Evolutionary conservation across 2,888 invertebrate species (phyloP), one percentile per base, ranked within the genome.

Genomic region (Stictocephala bisonia): DNA sequence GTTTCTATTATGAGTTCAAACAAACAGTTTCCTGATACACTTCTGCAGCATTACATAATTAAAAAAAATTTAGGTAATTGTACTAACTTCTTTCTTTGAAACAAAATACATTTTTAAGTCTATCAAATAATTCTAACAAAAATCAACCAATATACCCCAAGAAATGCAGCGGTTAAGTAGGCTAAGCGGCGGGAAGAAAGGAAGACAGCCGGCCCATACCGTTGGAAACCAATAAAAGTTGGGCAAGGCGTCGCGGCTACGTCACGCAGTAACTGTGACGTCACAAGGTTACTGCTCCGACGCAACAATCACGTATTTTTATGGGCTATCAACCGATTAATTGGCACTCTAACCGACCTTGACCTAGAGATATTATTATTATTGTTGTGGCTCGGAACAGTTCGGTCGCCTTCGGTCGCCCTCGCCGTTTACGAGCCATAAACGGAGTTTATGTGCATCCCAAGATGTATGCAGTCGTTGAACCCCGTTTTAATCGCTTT

Each of bases 261-360:
- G 51, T 22, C 18, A 51, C 51, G 6, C n/a, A n/a, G n/a, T n/a
- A n/a, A n/a, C n/a, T n/a, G n/a, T 7, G 6, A 22, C 51, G 20
- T 51, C 44, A 22, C 24, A 22, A 20, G 22, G 6, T 7, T 11
- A 11, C n/a, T 40, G 41, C 64, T 41, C 64, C 26, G 44, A n/a
- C 64, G 64, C 64, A n/a, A 64, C 64, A 29, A 40, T 60, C 60
- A 60, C 44, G 41, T 56, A 64, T 64, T 64, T 64, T 64, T 64
- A 64, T 44, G 44, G 27, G 44, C 64, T 64, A 64, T 64, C 41
- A 64, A 64, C 41, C 44, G 44, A 64, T 64, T 64, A 64, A 64
- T 64, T 44, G 64, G 24, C 64, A 15, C 44, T 44, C n/a, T 44
- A 2, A 15, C 2, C 60, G 64, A 26, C 64, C 64, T 64, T 64